Percentiles rank a stretch among this genome's conserved stretches.
Evolutionary conservation across 2,888 invertebrate species (phyloP).

Genomic region (Drosophila conformis): DNA sequence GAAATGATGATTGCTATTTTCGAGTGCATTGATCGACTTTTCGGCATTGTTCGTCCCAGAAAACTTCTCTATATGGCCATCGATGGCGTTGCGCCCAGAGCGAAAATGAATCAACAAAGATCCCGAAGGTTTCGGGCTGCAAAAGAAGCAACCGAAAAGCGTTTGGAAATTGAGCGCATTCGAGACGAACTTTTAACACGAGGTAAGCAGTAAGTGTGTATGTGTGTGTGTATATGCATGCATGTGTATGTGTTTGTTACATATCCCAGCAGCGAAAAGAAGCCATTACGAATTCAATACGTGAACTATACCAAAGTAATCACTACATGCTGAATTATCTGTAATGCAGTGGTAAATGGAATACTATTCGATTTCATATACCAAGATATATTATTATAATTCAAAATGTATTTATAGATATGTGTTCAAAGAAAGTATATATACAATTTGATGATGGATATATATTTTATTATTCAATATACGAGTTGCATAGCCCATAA

Average conservation of each 20-base stretch:
- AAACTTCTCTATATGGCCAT: constrained; percentile 99
- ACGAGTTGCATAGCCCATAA: not conserved
- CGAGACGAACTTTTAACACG: constrained; percentile 90
- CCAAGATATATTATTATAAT: not conserved
- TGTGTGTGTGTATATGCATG: not conserved
- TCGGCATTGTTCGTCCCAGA: constrained; percentile 95
- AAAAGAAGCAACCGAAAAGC: constrained; percentile 96
- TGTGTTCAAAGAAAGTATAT: not conserved
- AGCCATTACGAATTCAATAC: not conserved
- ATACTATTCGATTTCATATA: not conserved
- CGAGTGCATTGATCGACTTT: constrained; percentile 98
- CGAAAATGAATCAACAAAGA: constrained; percentile 99
- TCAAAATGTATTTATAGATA: not conserved
- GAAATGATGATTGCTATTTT: constrained; percentile 99
- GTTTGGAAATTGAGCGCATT: constrained; percentile 92
- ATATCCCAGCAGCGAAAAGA: not conserved
- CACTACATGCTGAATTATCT: not conserved
- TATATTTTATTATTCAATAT: no score
- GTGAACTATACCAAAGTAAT: not conserved
- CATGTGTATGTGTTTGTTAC: not conserved
- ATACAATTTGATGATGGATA: no score
- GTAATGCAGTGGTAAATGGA: not conserved
- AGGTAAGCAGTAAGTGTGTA: constrained; percentile 81
- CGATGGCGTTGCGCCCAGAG: constrained; percentile 99
- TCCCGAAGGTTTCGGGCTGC: constrained; percentile 98